A percentile compares a stretch with the other conserved stretches of the same genome.
Conservation (phyloP, 2,888 invertebrate species). For the Cataglyphis livida region DNA sequence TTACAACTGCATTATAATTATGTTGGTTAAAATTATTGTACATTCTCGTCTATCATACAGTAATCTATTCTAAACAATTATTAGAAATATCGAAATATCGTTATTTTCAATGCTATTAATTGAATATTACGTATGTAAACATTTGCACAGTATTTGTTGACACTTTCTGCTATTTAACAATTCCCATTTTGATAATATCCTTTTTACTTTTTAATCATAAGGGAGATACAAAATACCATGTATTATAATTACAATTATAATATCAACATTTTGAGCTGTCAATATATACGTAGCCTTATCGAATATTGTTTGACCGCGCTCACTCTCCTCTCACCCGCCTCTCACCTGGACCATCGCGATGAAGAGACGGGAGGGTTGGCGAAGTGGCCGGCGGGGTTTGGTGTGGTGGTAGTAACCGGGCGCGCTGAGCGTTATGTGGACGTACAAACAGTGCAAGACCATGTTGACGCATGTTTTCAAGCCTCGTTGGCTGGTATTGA, state of each 20-base stretch:
- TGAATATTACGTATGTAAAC: conserved; percentile 12
- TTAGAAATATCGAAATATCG: conserved; percentile 18
- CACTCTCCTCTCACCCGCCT: conserved; percentile 59
- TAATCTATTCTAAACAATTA: conserved; percentile 5
- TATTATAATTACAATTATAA: conserved; percentile 76
- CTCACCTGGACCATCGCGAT: conserved; percentile 40
- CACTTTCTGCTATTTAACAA: conserved; percentile 14
- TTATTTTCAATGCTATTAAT: conserved; percentile 28
- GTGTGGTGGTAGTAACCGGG: conserved; percentile 73
- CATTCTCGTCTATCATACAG: neutral
- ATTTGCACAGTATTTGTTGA: neutral
- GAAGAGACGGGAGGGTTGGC: conserved; percentile 64
- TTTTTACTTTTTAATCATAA: conserved; percentile 29
- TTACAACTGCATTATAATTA: neutral
- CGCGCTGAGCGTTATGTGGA: conserved; percentile 85
- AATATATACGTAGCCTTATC: conserved; percentile 84
- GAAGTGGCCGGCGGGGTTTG: conserved; percentile 74
- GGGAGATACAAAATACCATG: conserved; percentile 25
- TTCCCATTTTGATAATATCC: conserved; percentile 6
- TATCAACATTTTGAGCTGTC: conserved; percentile 72
- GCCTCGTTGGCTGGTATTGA: conserved; percentile 88
- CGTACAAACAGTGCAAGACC: conserved; percentile 86
- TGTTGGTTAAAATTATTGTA: neutral
- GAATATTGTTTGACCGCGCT: conserved; percentile 83
- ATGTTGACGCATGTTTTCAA: conserved; percentile 89